Evolutionary conservation across 2,113 vertebrate genomes (phyloP).

Genomic region (Mastomys natalensis): DNA sequence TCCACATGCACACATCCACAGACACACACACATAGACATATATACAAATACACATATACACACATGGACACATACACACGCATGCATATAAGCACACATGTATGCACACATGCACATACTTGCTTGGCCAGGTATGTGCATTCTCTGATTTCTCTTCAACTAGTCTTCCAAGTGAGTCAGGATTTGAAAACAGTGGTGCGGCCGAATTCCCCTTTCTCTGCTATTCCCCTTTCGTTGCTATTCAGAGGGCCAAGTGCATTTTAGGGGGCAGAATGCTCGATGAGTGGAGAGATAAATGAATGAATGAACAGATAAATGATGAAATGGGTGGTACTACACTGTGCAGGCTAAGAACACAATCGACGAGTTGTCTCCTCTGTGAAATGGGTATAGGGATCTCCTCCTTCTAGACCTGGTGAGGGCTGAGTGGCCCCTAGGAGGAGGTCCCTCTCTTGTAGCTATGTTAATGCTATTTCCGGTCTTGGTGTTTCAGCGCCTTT

Average conservation of each 20-base stretch:
- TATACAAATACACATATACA: not conserved
- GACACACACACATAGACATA: too few species aligned
- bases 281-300: not conserved
- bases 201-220: not conserved
- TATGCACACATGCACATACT: too few species aligned
- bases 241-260: accelerated
- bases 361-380: not conserved
- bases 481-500: not conserved
- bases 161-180: not conserved
- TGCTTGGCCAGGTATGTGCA: too few species aligned
- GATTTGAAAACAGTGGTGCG: not conserved
- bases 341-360: not conserved
- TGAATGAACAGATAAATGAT: not conserved
- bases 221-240: too few species aligned
- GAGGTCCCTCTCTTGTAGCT: not conserved
- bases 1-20: not conserved
- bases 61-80: not conserved
- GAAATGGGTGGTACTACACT: not conserved
- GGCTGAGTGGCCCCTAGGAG: accelerated
- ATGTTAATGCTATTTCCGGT: not conserved
- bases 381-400: not conserved
- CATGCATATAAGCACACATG: too few species aligned
- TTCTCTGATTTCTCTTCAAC: not conserved
- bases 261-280: not conserved
- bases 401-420: not conserved